Conservation (phyloP, 1,140 invertebrate species). For the Pseudomyrmex concolor region DNA sequence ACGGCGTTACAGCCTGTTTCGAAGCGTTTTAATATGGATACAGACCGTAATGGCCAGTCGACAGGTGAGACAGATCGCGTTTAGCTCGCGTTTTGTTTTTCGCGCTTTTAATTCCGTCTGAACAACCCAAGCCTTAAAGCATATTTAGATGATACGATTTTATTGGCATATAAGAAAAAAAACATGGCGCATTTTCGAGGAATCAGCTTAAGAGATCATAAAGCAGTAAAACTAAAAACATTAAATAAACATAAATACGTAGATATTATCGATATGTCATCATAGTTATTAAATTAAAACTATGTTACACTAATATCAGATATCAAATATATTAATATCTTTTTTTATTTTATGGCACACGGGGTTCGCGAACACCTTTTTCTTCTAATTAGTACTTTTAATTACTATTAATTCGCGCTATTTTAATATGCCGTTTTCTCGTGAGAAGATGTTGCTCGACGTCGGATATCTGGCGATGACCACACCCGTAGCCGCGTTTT, state of each 20-base stretch:
- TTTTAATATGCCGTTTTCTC: constrained; percentile 18
- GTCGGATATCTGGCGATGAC: constrained; percentile 86
- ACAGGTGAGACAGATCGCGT: constrained; percentile 78
- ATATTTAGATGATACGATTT: neutral
- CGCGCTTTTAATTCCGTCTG: neutral
- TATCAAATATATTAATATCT: no score
- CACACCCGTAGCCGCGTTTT: constrained; percentile 86
- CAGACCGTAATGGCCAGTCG: constrained; percentile 86
- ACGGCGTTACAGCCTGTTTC: constrained; percentile 85
- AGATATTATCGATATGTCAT: neutral
- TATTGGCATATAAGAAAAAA: neutral
- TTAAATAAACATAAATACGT: neutral
- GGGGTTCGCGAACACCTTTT: neutral
- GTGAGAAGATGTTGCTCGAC: constrained; percentile 85
- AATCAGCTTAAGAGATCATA: no score
- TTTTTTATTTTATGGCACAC: neutral
- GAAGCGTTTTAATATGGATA: constrained; percentile 86
- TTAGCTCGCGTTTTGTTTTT: neutral
- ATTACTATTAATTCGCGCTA: constrained; percentile 19
- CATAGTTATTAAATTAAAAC: constrained; percentile 5
- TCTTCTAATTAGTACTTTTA: constrained; percentile 32
- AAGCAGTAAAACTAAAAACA: neutral
- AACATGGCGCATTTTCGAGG: neutral
- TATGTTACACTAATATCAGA: neutral
- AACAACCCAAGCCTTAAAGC: neutral